Percentiles rank a stretch among this genome's conserved stretches.
These are phyloP conservation scores for Vultur gryphus DNA, from an alignment of 2,797 vertebrate genomes.

Conservation along the genomic window DNA sequence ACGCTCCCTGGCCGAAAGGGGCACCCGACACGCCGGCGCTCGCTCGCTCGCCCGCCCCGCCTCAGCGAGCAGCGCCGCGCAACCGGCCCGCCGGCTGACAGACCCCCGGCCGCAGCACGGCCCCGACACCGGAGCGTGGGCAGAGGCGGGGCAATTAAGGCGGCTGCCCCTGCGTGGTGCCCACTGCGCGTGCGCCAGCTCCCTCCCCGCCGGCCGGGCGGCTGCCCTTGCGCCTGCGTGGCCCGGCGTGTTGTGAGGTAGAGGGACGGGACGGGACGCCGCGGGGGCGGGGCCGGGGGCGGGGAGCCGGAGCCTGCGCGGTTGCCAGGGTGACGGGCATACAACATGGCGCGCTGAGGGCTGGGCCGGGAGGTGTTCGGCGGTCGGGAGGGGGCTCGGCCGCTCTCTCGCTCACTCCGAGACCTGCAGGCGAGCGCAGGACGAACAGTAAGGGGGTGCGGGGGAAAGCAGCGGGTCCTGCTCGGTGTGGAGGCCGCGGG, in stretches of 20 bases:
- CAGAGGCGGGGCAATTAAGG: not conserved
- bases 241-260: fast-evolving
- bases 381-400: not conserved
- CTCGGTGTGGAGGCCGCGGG: not conserved
- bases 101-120: not conserved
- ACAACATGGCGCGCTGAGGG: slow-evolving; percentile 76
- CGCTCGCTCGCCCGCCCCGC: not conserved
- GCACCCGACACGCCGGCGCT: too few relatives aligned
- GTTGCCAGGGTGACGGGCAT: slow-evolving; percentile 86
- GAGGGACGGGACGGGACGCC: not conserved
- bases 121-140: not conserved
- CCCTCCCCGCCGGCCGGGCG: too few relatives aligned
- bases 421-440: not conserved
- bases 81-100: too few relatives aligned
- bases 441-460: slow-evolving; percentile 65
- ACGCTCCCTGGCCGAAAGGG: not conserved
- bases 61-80: not conserved
- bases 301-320: not conserved
- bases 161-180: not conserved
- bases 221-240: not conserved
- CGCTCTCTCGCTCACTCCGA: not conserved
- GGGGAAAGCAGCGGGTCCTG: not conserved
- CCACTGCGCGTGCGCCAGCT: not conserved
- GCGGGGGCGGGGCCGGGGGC: not conserved
- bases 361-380: not conserved